Evolutionary conservation across 2,113 vertebrate genomes (phyloP).

Genomic region (Microcebus griseorufus): DNA sequence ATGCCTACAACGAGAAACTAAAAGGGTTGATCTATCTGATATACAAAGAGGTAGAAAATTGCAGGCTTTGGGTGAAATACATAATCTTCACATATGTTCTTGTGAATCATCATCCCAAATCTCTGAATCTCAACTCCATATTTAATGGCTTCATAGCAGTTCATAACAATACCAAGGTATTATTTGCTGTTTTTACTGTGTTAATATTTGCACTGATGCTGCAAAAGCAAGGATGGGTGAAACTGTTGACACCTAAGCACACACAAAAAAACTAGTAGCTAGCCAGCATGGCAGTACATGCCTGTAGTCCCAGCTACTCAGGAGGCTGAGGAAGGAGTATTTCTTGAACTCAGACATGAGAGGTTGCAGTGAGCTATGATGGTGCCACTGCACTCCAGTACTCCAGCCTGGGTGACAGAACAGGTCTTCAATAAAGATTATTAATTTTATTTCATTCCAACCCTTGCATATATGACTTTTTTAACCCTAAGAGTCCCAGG

Average conservation of each 20-base stretch:
- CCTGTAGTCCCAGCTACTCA: too few species aligned
- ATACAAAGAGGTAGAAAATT: neutral
- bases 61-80: neutral
- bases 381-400: too few species aligned
- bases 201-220: neutral
- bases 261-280: neutral
- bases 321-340: too few species aligned
- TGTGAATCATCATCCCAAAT: neutral
- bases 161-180: neutral
- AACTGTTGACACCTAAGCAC: neutral
- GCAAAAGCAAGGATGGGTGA: neutral
- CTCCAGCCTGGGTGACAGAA: too few species aligned
- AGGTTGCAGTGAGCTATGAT: too few species aligned
- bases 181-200: neutral
- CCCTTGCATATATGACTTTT: neutral
- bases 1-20: neutral
- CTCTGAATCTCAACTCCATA: neutral
- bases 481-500: too few species aligned
- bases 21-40: neutral
- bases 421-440: neutral
- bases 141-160: neutral
- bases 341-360: too few species aligned
- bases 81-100: neutral
- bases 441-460: constrained; percentile 28
- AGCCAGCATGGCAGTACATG: too few species aligned